Evolutionary conservation across 2,797 vertebrate species (phyloP), one percentile per base, ranked within the genome.

Genomic region (Hippocampus kuda): DNA sequence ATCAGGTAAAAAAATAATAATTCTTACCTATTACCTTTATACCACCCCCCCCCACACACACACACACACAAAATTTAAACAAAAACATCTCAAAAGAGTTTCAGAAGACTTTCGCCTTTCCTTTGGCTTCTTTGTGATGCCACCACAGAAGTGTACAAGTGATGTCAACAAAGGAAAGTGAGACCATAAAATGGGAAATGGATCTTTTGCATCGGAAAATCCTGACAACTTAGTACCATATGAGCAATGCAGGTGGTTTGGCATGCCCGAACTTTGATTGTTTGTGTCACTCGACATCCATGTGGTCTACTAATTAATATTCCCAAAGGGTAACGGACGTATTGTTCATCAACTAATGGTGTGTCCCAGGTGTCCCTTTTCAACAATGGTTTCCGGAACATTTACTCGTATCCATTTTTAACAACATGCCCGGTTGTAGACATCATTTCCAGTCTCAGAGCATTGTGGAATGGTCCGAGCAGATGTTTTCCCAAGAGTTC

Each of bases 331-430:
- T 72, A 49, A 38, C 9, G 42, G 63, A 22, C 46, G 75, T 74
- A 82, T 83, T 65, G 77, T 62, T 79, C 49, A 70, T 64, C 71
- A 27, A 71, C 15, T 69, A 13, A 72, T 75, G 66, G 60, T 77
- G 62, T 54, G 53, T 72, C 67, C 61, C 34, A 18, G 13, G 11
- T 16, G 62, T 69, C 76, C 46, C 74, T 83, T 77, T 59, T 81
- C 64, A 82, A 76, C 73, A 75, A 74, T 74, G 65, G 70, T 73
- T 70, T 57, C 64, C 0, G 20, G 63, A 71, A 77, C 68, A 51
- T 74, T 65, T 48, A 20, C 68, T 48, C 67, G 41, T 41, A 64
- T 81, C 70, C 78, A 84, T 87, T 86, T 85, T 85, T 85, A 82
- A 76, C 75, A 69, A 75, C 77, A 77, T 75, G 34, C 74, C 75